These are phyloP conservation scores for Acrobeloides nanus DNA, from an alignment of 2,888 invertebrate species.

Conservation along the genomic window DNA sequence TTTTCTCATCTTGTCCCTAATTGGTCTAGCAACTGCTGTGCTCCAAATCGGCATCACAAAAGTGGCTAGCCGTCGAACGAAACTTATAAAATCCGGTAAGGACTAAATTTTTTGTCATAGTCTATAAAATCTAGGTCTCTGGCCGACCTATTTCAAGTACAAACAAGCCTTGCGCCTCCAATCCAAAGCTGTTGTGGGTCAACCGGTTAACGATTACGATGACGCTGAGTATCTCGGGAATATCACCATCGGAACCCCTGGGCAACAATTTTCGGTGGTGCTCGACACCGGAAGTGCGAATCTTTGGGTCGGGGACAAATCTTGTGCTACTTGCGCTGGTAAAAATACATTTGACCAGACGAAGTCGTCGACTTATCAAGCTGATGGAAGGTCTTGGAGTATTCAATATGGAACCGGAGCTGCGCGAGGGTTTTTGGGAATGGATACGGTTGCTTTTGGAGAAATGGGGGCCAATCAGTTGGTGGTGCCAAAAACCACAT, in stretches of 20 bases:
- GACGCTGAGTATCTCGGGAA: no score
- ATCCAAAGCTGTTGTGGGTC: conserved; percentile 2
- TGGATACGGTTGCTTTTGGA: no score
- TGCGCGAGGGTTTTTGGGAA: conserved; percentile 56
- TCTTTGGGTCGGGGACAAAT: no score
- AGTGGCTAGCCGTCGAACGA: no score
- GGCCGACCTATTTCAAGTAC: conserved; percentile 14
- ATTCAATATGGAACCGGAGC: conserved; percentile 57
- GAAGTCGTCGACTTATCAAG: conserved; percentile 66
- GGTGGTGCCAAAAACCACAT: no score
- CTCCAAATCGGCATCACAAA: no score
- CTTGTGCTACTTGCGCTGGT: conserved; percentile 23
- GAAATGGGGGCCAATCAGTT: no score
- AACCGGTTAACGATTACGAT: conserved; percentile 17
- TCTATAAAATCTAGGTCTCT: conserved; percentile 10
- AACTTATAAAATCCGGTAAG: no score
- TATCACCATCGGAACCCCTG: conserved; percentile 59
- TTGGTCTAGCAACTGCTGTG: no score
- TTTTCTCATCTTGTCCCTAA: no score
- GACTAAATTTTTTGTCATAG: no score
- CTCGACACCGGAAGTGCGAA: conserved; percentile 99
- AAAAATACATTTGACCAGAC: conserved; percentile 82
- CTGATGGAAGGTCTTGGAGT: conserved; percentile 55
- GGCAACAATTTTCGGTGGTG: conserved; percentile 65
- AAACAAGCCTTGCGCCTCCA: conserved; percentile 7